A percentile compares a stretch with the other conserved stretches of the same genome.
These are phyloP conservation scores for Bujurquina vittata DNA, from an alignment of 2,113 vertebrate species.

Conservation along the genomic window DNA sequence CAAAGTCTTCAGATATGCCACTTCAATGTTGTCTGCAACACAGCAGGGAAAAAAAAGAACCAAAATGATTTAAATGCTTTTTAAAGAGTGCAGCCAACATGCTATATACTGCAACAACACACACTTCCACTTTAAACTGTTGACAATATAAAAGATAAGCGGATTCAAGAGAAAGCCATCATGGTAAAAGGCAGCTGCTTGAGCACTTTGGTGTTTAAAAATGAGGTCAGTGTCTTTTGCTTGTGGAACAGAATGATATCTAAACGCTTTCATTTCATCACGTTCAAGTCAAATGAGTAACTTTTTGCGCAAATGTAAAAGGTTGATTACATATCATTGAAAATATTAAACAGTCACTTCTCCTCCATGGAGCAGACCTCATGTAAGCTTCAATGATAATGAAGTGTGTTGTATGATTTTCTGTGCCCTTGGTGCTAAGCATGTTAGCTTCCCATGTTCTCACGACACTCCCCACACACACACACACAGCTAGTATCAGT, in stretches of 20 bases:
- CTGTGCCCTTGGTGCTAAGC: slow-evolving; percentile 21
- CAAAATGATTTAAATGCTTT: background rate
- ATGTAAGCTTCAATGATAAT: background rate
- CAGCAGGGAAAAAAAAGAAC: background rate
- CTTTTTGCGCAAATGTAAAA: background rate
- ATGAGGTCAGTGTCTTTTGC: background rate
- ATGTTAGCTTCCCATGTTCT: background rate
- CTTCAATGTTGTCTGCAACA: slow-evolving; percentile 94
- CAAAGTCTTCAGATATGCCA: slow-evolving; percentile 94
- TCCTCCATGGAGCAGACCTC: background rate
- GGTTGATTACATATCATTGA: background rate
- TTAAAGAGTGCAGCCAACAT: background rate
- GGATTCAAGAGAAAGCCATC: background rate
- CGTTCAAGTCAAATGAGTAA: background rate
- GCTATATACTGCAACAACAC: background rate
- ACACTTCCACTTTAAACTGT: background rate
- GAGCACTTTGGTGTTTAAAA: background rate
- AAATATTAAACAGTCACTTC: background rate
- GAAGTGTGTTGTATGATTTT: background rate
- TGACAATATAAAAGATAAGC: background rate
- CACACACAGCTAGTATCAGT: slow-evolving; percentile 33
- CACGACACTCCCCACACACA: background rate
- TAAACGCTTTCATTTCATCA: background rate
- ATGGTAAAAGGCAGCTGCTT: background rate
- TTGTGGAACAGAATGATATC: background rate